Percentiles rank a stretch among this genome's conserved stretches.
Conservation (phyloP, 2,888 invertebrate species). For the Eupithecia pulchellata region DNA sequence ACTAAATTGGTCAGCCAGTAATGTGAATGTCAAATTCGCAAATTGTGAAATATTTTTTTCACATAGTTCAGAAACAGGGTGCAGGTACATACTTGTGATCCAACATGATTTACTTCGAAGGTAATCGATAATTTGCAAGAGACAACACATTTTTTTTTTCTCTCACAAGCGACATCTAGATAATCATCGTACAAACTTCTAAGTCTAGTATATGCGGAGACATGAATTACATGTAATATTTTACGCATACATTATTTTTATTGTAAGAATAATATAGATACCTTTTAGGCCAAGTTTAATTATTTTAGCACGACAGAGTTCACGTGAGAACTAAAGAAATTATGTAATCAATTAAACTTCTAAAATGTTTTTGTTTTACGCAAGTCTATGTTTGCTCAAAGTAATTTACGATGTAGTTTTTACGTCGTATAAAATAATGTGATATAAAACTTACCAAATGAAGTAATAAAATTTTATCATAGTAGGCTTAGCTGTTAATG, state of each 20-base stretch:
- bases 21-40: too few relatives aligned
- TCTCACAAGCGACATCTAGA: background rate
- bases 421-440: slow-evolving; percentile 33
- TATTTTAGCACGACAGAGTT: slow-evolving; percentile 7
- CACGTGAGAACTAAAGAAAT: slow-evolving; percentile 42
- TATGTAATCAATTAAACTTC: slow-evolving; percentile 41
- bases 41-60: too few relatives aligned
- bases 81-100: too few relatives aligned
- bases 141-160: background rate
- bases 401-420: slow-evolving; percentile 32
- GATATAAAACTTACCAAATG: slow-evolving; percentile 37
- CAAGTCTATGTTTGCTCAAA: slow-evolving; percentile 38
- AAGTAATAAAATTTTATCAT: slow-evolving; percentile 37
- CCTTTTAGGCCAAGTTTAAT: background rate
- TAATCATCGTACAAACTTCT: background rate
- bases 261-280: background rate
- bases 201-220: background rate
- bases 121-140: too few relatives aligned
- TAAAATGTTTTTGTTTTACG: slow-evolving; percentile 38
- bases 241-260: background rate
- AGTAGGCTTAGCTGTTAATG: slow-evolving; percentile 37
- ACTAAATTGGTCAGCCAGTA: too few relatives aligned
- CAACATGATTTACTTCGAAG: too few relatives aligned
- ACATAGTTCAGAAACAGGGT: too few relatives aligned
- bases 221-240: background rate